phyloP scores from a whole-genome alignment of 2,797 vertebrate species.

The Characodon lateralis region DNA sequence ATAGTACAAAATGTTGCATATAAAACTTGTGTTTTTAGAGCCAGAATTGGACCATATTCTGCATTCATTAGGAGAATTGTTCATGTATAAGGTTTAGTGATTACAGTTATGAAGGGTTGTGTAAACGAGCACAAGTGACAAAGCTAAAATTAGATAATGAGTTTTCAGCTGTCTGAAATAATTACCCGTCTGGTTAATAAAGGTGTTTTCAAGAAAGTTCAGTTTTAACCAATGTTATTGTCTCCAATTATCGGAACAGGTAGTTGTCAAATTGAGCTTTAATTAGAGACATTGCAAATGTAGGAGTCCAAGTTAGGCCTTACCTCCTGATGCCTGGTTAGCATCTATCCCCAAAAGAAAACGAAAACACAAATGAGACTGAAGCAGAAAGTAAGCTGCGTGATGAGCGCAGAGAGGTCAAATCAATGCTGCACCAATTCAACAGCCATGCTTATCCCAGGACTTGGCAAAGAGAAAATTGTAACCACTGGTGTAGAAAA shows the following conservation, averaged over 20 bases:
- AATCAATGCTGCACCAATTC: constrained; percentile 31
- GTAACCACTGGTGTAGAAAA: constrained; percentile 27
- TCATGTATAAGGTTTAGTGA: not conserved
- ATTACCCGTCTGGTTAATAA: constrained; percentile 1
- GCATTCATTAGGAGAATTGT: not conserved
- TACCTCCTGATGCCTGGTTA: not conserved
- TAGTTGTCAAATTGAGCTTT: constrained; percentile 16
- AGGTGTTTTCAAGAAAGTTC: constrained; percentile 14
- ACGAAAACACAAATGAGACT: constrained; percentile 17
- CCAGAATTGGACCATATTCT: not conserved
- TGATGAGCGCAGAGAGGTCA: constrained; percentile 19
- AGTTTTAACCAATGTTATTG: not conserved
- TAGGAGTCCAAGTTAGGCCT: not conserved
- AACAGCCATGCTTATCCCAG: constrained; percentile 7
- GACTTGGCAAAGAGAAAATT: constrained; percentile 28
- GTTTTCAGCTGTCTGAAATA: constrained; percentile 3
- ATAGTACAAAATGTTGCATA: not conserved
- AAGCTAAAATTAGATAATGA: not conserved
- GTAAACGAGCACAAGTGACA: not conserved
- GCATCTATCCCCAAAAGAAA: constrained; percentile 4
- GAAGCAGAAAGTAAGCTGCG: constrained; percentile 2
- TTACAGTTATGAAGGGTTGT: not conserved
- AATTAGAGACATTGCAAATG: constrained; percentile 16
- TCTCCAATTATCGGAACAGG: not conserved
- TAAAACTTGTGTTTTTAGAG: not conserved